Base-by-base conservation (phyloP, 2,888 invertebrate species). In the Machimus atricapillus region DNA sequence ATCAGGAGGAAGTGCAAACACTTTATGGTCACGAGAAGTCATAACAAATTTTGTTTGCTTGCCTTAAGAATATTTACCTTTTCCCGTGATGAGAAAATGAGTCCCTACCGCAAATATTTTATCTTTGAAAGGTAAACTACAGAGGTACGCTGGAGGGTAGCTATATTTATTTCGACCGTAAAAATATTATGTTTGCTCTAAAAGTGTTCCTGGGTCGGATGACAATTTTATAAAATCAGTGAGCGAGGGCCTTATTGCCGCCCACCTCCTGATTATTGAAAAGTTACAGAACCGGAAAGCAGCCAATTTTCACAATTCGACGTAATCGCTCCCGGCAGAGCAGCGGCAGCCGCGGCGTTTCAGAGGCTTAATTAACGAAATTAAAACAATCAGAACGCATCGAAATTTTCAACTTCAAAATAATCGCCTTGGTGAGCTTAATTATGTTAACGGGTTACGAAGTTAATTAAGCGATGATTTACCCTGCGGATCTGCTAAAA, bases 11-110 rank as follows among this genome's bases (percentile, higher is more conserved):
- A 79, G 56, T 79, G 43, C 46, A 79, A 79, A 79, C 66, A 66
- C 52, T 79, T 56, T 79, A 2, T 31, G 79, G 79, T 31, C 79
- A 52, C 27, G 31, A 76, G 79, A 79, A 79, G 52, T 79, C 79
- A 79, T 79, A 46, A 79, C 31, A 79, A 46, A 79, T n/a, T 79
- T 79, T 79, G 52, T 79, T 79, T 79, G 52, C 52, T 79, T 56
- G 31, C 40, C 79, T 79, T 79, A 79, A 56, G 56, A 56, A 56
- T 46, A 34, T 79, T 79, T 79, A 79, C 79, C 52, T 27, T 52
- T 46, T 34, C 14, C 7, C 7, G 34, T 56, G 79, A 56, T 79
- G 79, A 79, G 79, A 79, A 79, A 79, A 79, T 66, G 66, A 79
- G 16, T 52, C 40, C 78, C 12, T 46, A 52, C 52, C 6, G 79